Evolutionary conservation across 2,797 vertebrate genomes (phyloP).

Genomic region (Aldrovandia affinis): DNA sequence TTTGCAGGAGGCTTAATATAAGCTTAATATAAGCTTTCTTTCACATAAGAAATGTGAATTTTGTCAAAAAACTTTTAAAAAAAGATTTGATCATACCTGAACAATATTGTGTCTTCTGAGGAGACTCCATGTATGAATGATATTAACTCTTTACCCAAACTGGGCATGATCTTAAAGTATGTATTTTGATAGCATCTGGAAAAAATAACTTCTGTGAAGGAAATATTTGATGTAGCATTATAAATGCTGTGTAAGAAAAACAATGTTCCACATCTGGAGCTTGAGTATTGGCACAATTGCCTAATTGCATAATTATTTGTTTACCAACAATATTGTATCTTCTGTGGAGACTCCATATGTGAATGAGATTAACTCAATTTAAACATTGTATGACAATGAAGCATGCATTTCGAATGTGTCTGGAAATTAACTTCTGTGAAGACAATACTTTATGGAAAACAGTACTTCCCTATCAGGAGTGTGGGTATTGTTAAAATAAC

Average conservation of each 20-base stretch:
- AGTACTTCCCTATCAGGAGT: too few relatives aligned
- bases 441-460: too few relatives aligned
- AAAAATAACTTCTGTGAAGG: not conserved
- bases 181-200: not conserved
- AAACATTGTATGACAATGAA: too few relatives aligned
- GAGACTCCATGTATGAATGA: conserved; percentile 30
- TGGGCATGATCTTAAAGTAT: conserved; percentile 35
- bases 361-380: too few relatives aligned
- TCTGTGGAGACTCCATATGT: too few relatives aligned
- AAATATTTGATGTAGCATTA: not conserved
- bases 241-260: not conserved
- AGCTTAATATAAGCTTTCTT: too few relatives aligned
- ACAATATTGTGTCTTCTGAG: not conserved
- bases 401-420: too few relatives aligned
- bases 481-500: too few relatives aligned
- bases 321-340: too few relatives aligned
- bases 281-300: not conserved
- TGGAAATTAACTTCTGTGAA: too few relatives aligned
- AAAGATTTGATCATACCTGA: not conserved
- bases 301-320: too few relatives aligned
- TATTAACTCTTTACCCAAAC: conserved; percentile 39
- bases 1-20: conserved; percentile 8
- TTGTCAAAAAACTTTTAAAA: not conserved
- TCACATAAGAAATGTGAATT: not conserved
- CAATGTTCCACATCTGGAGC: not conserved